phyloP scores from a whole-genome alignment of 2,113 vertebrate genomes.

The Limnothrissa miodon region DNA sequence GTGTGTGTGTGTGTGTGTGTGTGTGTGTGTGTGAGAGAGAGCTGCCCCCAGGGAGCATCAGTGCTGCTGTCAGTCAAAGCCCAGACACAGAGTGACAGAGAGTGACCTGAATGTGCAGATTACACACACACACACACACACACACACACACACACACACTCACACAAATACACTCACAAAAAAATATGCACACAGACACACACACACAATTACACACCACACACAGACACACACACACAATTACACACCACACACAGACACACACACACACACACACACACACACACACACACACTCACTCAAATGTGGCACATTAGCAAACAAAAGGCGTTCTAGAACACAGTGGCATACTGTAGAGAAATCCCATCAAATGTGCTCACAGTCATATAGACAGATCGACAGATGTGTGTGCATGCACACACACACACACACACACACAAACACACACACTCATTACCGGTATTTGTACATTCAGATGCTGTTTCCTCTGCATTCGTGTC shows the following conservation, averaged over 20 bases:
- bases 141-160: too few relatives aligned
- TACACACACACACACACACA: conserved; percentile 21
- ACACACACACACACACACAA: conserved; percentile 12
- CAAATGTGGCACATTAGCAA: neutral
- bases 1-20: neutral
- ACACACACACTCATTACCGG: neutral
- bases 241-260: conserved; percentile 30
- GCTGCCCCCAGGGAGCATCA: conserved; percentile 74
- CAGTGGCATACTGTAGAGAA: conserved; percentile 41
- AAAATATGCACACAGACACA: conserved; percentile 40
- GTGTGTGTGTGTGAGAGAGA: neutral
- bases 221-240: too few relatives aligned
- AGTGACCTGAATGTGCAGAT: conserved; percentile 81
- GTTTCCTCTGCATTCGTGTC: conserved; percentile 48
- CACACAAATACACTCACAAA: conserved; percentile 38
- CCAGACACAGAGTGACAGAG: conserved; percentile 76
- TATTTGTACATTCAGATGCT: conserved; percentile 46
- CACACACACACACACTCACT: conserved; percentile 35
- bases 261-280: conserved; percentile 38
- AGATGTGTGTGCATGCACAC: neutral
- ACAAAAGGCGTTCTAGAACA: conserved; percentile 42
- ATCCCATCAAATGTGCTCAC: conserved; percentile 26
- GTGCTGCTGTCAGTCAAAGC: conserved; percentile 80
- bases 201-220: neutral
- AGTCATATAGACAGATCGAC: conserved; percentile 11